phyloP scores from a whole-genome alignment of 92 coral and sea anemone species.

The Anthopleura xanthogrammica region DNA sequence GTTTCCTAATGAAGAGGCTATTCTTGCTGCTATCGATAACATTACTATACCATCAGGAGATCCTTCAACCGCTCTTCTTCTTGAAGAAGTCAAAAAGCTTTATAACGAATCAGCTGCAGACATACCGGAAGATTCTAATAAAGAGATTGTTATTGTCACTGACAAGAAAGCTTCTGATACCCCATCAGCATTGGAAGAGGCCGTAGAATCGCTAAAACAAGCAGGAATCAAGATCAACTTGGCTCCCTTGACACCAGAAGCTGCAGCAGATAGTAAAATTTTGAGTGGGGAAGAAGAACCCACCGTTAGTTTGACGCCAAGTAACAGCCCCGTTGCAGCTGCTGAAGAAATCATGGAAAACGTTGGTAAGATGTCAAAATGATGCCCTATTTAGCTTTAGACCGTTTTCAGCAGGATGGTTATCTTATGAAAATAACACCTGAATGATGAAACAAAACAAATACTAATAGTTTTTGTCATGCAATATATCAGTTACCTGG shows the following conservation, averaged over 20 bases:
- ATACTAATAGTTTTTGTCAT: no score
- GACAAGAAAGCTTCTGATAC: conserved; percentile 28
- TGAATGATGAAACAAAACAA: no score
- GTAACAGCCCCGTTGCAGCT: conserved; percentile 15
- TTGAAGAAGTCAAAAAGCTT: conserved; percentile 21
- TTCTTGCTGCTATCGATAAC: conserved; percentile 21
- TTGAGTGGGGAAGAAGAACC: conserved; percentile 18
- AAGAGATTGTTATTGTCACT: conserved; percentile 17
- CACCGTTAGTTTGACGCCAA: conserved; percentile 7
- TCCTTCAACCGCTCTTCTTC: neutral
- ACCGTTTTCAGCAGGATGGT: no score
- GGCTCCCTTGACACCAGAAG: conserved; percentile 13
- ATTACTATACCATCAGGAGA: conserved; percentile 22
- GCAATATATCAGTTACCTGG: no score
- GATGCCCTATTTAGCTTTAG: no score
- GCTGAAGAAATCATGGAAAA: conserved; percentile 19
- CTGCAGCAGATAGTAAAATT: conserved; percentile 6
- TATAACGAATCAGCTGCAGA: conserved; percentile 1
- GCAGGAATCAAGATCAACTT: conserved; percentile 14
- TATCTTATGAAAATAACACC: no score
- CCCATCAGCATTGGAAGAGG: conserved; percentile 2
- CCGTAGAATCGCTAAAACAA: neutral
- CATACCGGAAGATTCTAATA: conserved; percentile 16
- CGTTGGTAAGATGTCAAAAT: conserved; percentile 16
- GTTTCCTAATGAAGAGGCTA: conserved; percentile 14